phyloP scores from a whole-genome alignment of 2,797 vertebrate genomes.

The Cetoscarus ocellatus region DNA sequence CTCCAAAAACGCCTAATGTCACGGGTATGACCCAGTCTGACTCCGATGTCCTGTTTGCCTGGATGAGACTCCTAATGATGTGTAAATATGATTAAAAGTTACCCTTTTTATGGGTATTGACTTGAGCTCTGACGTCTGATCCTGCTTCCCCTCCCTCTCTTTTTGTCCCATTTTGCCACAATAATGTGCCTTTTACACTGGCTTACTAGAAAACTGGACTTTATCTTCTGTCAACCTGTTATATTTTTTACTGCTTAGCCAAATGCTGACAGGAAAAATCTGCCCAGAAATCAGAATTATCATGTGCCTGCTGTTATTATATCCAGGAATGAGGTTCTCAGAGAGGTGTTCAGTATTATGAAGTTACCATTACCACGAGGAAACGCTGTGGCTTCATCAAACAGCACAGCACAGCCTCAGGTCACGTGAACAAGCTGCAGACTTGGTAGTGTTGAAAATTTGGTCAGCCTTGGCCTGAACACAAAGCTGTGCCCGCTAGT shows the following conservation, averaged over 20 bases:
- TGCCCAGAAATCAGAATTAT: constrained; percentile 1
- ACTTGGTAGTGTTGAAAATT: too few species aligned
- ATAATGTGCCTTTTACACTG: constrained; percentile 68
- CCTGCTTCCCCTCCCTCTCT: background rate
- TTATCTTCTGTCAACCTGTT: constrained; percentile 20
- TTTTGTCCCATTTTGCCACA: constrained; percentile 7
- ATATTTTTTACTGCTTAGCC: constrained; percentile 16
- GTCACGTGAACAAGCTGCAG: too few species aligned
- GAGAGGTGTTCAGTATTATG: too few species aligned
- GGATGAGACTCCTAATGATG: background rate
- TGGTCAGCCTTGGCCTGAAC: too few species aligned
- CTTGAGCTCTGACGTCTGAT: constrained; percentile 11
- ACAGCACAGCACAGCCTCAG: too few species aligned
- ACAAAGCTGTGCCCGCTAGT: too few species aligned
- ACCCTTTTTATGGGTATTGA: constrained; percentile 4
- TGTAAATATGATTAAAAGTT: constrained; percentile 1
- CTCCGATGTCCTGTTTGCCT: background rate
- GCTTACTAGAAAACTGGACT: constrained; percentile 42
- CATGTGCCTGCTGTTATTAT: constrained; percentile 35
- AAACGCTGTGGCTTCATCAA: too few species aligned
- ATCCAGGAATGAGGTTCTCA: background rate
- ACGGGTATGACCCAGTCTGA: background rate
- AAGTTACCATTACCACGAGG: too few species aligned
- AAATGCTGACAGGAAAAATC: constrained; percentile 37
- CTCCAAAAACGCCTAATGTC: background rate